A percentile compares a stretch with the other conserved stretches of the same genome.
Evolutionary conservation across 1,140 invertebrate species (phyloP).

Genomic region (Ectropis grisescens): DNA sequence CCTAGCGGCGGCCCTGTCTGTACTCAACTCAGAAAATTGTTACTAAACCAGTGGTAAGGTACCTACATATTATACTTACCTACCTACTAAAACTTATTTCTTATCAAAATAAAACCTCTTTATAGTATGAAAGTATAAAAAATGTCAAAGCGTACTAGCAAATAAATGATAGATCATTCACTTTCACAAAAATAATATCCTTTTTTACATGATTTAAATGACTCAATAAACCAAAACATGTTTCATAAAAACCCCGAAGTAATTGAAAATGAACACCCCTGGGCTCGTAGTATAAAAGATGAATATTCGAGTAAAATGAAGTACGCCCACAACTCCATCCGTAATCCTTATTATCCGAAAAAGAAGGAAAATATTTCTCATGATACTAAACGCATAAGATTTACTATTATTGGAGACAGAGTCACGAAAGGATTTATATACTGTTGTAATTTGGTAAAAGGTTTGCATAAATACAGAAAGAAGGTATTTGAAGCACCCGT

Average conservation of each 20-base stretch:
- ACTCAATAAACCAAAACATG: slow-evolving; percentile 4
- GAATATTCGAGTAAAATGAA: slow-evolving; percentile 24
- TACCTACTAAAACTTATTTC: too few species aligned
- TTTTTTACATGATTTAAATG: too few species aligned
- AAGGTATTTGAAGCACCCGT: slow-evolving; percentile 34
- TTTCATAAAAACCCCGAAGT: slow-evolving; percentile 14
- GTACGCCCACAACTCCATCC: slow-evolving; percentile 41
- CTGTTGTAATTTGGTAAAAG: slow-evolving; percentile 35
- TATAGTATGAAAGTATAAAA: too few species aligned
- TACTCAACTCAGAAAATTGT: too few species aligned
- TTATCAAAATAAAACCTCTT: too few species aligned
- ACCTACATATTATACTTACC: too few species aligned
- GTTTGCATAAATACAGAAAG: slow-evolving; percentile 40
- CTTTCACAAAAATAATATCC: too few species aligned
- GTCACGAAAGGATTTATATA: slow-evolving; percentile 48
- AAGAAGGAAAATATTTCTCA: slow-evolving; percentile 15
- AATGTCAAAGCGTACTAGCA: too few species aligned
- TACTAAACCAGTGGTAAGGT: too few species aligned
- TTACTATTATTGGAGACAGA: slow-evolving; percentile 44
- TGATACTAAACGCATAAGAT: slow-evolving; percentile 19
- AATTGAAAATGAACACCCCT: slow-evolving; percentile 30
- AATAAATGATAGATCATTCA: too few species aligned
- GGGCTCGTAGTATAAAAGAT: slow-evolving; percentile 36
- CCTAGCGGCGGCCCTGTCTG: too few species aligned
- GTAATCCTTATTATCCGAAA: slow-evolving; percentile 34